Evolutionary conservation across 2,888 invertebrate species (phyloP).

Genomic region (Girardia tigrina): DNA sequence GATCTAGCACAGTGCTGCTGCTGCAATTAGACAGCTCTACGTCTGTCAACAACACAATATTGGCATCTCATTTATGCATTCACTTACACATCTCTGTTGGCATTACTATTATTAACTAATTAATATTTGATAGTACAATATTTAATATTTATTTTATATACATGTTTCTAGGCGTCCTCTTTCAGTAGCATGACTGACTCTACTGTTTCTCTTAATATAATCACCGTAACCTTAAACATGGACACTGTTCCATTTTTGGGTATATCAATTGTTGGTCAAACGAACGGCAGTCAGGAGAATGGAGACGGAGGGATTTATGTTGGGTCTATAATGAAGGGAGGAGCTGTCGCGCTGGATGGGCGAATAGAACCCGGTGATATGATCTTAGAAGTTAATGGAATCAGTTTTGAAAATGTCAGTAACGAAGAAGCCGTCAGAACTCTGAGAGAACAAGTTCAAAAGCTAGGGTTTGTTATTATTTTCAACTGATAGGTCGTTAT

Average conservation of each 20-base stretch:
- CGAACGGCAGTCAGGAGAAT: constrained; percentile 23
- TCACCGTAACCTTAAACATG: constrained; percentile 34
- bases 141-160: neutral
- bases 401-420: constrained; percentile 34
- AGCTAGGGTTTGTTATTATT: constrained; percentile 14
- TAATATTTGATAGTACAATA: no score
- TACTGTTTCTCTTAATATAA: constrained; percentile 33
- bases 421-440: constrained; percentile 35
- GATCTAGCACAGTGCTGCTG: no score
- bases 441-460: constrained; percentile 33
- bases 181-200: constrained; percentile 78
- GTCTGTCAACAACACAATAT: no score
- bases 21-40: no score
- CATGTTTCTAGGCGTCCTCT: constrained; percentile 63
- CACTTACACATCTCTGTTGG: no score
- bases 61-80: no score
- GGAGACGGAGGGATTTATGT: constrained; percentile 37
- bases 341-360: constrained; percentile 34
- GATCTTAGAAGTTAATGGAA: constrained; percentile 34
- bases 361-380: constrained; percentile 36
- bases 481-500: neutral
- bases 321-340: constrained; percentile 36
- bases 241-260: constrained; percentile 34
- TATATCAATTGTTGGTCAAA: constrained; percentile 34
- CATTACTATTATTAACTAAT: no score